These are phyloP conservation scores for Pseudoips prasinana DNA, from an alignment of 2,888 invertebrate genomes.

Conservation along the genomic window DNA sequence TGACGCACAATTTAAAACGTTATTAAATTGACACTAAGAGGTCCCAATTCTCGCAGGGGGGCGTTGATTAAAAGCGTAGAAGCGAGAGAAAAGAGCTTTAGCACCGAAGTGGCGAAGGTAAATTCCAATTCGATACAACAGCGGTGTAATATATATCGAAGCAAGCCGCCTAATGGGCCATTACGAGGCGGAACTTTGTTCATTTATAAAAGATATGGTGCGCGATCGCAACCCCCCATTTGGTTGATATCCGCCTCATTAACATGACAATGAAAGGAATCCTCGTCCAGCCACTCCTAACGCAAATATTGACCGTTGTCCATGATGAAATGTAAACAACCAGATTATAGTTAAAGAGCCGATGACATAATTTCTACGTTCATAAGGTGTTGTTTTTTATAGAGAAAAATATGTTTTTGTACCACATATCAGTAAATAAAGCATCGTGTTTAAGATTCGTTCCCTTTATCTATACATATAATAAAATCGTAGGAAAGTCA, in stretches of 20 bases:
- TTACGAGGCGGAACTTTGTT: slow-evolving; percentile 56
- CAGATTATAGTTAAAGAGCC: slow-evolving; percentile 31
- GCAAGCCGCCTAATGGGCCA: slow-evolving; percentile 54
- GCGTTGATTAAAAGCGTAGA: slow-evolving; percentile 59
- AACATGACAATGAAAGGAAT: slow-evolving; percentile 46
- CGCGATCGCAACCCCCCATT: slow-evolving; percentile 26
- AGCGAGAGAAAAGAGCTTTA: slow-evolving; percentile 38
- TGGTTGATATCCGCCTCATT: slow-evolving; percentile 36
- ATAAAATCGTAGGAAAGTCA: no score
- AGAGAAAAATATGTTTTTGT: no score
- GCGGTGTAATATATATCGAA: slow-evolving; percentile 55
- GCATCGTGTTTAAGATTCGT: no score
- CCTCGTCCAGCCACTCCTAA: slow-evolving; percentile 28
- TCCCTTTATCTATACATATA: no score
- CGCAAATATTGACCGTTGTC: slow-evolving; percentile 51
- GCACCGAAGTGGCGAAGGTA: slow-evolving; percentile 41
- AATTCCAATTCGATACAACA: slow-evolving; percentile 57
- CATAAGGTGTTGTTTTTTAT: no score
- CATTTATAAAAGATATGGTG: slow-evolving; percentile 39
- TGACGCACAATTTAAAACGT: slow-evolving; percentile 45
- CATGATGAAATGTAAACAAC: slow-evolving; percentile 34
- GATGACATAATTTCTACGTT: slow-evolving; percentile 36
- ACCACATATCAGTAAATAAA: no score
- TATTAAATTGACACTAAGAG: slow-evolving; percentile 60
- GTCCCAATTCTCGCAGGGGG: slow-evolving; percentile 41